Evolutionary conservation across 2,113 vertebrate species (phyloP).

Genomic region (Psephotus haematonotus): DNA sequence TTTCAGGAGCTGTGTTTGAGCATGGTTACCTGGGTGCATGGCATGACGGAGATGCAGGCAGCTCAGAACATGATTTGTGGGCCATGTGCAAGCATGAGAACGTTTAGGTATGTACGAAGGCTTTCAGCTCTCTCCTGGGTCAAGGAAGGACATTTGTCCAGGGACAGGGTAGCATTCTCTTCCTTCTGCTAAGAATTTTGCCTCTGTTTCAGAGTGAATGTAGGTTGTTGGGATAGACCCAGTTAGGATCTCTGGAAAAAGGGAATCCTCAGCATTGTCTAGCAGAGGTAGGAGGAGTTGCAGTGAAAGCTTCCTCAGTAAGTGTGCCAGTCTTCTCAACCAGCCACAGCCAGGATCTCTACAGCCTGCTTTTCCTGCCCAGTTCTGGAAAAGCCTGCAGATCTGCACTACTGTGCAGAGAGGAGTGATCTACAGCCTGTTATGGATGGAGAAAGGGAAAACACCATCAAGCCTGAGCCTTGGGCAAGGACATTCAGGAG

Average conservation of each 20-base stretch:
- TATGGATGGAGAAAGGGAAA: background rate
- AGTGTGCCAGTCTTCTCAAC: background rate
- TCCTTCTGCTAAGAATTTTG: background rate
- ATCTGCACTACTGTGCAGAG: background rate
- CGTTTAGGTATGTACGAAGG: fast-evolving
- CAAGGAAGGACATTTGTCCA: background rate
- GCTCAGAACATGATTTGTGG: background rate
- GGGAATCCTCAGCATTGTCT: background rate
- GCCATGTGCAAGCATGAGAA: fast-evolving
- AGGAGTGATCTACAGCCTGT: background rate
- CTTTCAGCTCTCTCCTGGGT: background rate
- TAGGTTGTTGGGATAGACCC: background rate
- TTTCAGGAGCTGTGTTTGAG: background rate
- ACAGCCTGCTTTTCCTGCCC: background rate
- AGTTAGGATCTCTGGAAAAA: background rate
- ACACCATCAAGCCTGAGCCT: background rate
- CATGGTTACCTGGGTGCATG: fast-evolving
- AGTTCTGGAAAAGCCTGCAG: background rate
- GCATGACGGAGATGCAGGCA: background rate
- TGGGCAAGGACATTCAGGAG: background rate
- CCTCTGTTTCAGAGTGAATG: background rate
- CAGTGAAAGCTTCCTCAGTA: background rate
- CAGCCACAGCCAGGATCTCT: background rate
- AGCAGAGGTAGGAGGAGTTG: background rate
- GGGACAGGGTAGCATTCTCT: background rate